Evolutionary conservation across 2,113 vertebrate species (phyloP), one percentile per base, ranked within the genome.

Genomic region (Catharus bicknelli): DNA sequence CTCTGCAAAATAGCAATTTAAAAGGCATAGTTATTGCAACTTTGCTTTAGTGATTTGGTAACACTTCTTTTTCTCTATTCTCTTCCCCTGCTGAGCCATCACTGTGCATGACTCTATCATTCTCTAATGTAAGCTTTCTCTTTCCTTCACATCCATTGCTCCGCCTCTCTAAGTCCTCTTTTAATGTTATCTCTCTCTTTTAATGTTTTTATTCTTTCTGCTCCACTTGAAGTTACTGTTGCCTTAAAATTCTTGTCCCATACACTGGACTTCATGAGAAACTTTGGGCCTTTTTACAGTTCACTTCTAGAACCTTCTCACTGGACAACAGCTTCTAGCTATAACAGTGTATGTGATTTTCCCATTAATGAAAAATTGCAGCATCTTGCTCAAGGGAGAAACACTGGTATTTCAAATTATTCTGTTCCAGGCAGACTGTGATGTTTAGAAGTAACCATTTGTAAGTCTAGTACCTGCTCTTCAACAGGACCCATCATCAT

Each of bases 291-390:
- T 54, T 81, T 75, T 42, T 55, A 29, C 27, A 36, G 15, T 21
- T 48, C 5, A 11, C 68, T 66, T 64, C 25, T 42, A 48, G 51
- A 62, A 19, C 18, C 29, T 19, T 77, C 4, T 62, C 7, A 5
- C 26, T 63, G 32, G 40, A n/a, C 5, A 38, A 27, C 1, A 7
- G 1, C 9, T 55, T 54, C 20, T 38, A 43, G 3, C 29, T 51
- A 7, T 9, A 85, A 11, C 16, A 5, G 0, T 13, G 26, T 14
- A 10, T 23, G 9, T 6, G 4, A 5, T 38, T 74, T 26, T 67
- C 13, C 34, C 50, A 23, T 0, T 0, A 66, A 36, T 36, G 25
- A 63, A 54, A 17, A 36, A 36, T 21, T 43, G 51, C 25, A 62
- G 9, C 5, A 3, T 14, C 21, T 69, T 80, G 90, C 38, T 34